Evolutionary conservation across 2,888 invertebrate species (phyloP).

Genomic region (Cactoblastis cactorum): DNA sequence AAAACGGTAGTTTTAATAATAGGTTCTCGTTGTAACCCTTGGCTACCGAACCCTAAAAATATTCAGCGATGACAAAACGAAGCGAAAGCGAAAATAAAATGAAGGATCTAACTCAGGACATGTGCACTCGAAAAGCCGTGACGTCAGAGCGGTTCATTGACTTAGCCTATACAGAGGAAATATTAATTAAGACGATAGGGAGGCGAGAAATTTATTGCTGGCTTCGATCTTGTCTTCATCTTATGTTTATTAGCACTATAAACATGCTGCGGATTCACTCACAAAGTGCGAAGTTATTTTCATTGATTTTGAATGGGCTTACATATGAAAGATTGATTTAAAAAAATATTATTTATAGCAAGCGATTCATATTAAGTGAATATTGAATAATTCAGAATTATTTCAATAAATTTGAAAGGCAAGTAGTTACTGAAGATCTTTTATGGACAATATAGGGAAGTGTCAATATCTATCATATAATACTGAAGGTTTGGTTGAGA

Average conservation of each 20-base stretch:
- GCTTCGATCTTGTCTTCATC: conserved; percentile 12
- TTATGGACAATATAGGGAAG: no score
- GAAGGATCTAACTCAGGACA: conserved; percentile 12
- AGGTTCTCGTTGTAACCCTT: no score
- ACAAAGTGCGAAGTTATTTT: neutral
- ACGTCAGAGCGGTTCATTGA: conserved; percentile 27
- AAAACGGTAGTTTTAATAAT: no score
- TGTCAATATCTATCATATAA: no score
- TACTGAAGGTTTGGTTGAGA: no score
- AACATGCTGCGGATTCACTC: neutral
- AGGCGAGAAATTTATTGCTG: conserved; percentile 27
- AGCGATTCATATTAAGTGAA: no score
- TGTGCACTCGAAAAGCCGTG: neutral
- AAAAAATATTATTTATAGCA: neutral
- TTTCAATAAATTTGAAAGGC: no score
- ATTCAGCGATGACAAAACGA: no score
- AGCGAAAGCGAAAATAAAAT: no score
- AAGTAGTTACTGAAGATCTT: no score
- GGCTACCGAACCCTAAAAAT: no score
- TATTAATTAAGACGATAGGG: conserved; percentile 35
- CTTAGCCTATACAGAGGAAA: conserved; percentile 30
- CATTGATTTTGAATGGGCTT: neutral
- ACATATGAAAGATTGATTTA: neutral
- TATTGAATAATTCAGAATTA: no score
- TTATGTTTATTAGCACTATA: conserved; percentile 6